Evolutionary conservation across 2,888 invertebrate genomes (phyloP).

Genomic region (Lamproptera curius): DNA sequence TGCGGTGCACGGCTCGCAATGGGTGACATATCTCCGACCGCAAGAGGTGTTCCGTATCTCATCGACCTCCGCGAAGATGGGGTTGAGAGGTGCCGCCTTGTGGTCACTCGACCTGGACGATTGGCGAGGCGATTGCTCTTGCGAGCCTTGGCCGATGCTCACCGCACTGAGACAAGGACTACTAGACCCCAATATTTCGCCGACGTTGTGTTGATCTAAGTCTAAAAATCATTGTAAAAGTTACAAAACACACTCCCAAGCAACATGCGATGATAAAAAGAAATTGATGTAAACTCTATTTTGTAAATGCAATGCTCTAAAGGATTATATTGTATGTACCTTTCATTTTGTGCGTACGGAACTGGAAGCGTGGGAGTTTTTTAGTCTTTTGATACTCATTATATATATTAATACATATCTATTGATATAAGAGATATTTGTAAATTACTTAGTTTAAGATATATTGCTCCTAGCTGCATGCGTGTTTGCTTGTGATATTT

Average conservation of each 20-base stretch:
- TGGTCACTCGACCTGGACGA: slow-evolving; percentile 90
- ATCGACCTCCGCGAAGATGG: slow-evolving; percentile 74
- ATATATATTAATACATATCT: slow-evolving; percentile 8
- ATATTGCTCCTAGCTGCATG: slow-evolving; percentile 5
- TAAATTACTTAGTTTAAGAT: slow-evolving; percentile 20
- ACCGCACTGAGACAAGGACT: slow-evolving; percentile 75
- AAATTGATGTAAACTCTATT: not conserved
- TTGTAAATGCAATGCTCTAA: too few species aligned
- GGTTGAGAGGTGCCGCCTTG: slow-evolving; percentile 85
- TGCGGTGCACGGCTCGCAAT: slow-evolving; percentile 83
- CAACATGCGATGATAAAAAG: too few species aligned
- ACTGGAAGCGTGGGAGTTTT: not conserved
- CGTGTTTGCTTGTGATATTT: slow-evolving; percentile 18
- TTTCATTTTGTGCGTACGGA: too few species aligned
- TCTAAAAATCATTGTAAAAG: slow-evolving; percentile 11
- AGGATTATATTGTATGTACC: too few species aligned
- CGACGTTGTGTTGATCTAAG: slow-evolving; percentile 35
- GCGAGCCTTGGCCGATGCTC: slow-evolving; percentile 82
- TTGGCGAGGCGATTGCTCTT: slow-evolving; percentile 83
- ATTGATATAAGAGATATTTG: slow-evolving; percentile 9
- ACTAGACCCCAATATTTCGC: slow-evolving; percentile 49
- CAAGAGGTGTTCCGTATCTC: slow-evolving; percentile 81
- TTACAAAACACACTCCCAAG: not conserved
- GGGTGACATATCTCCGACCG: slow-evolving; percentile 88
- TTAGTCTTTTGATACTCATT: slow-evolving; percentile 16